phyloP scores from a whole-genome alignment of 2,113 vertebrate genomes.

The Seriola quinqueradiata region DNA sequence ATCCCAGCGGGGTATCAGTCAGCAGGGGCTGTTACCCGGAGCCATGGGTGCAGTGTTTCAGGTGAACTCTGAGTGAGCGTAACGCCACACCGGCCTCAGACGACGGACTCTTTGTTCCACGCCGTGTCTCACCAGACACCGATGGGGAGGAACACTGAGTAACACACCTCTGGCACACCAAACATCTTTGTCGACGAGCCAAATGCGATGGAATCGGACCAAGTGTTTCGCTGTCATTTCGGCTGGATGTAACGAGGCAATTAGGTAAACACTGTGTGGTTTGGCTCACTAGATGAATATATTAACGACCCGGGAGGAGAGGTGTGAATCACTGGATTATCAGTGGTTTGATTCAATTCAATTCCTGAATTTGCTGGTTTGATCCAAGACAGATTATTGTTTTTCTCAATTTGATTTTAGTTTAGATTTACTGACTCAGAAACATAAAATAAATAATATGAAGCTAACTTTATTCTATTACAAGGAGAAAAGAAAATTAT shows the following conservation, averaged over 20 bases:
- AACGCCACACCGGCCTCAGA: constrained; percentile 81
- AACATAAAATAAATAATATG: neutral
- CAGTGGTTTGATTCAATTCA: neutral
- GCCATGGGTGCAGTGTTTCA: constrained; percentile 85
- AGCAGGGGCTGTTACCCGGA: constrained; percentile 77
- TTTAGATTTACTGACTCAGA: neutral
- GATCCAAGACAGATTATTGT: neutral
- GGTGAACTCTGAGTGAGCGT: constrained; percentile 82
- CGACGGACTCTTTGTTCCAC: constrained; percentile 73
- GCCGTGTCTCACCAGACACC: constrained; percentile 70
- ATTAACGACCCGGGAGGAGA: constrained; percentile 17
- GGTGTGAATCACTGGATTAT: constrained; percentile 25
- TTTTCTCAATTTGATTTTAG: neutral
- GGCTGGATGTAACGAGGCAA: constrained; percentile 38
- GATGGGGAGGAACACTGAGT: constrained; percentile 47
- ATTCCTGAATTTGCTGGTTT: neutral
- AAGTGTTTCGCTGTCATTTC: constrained; percentile 28
- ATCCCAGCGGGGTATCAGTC: constrained; percentile 69
- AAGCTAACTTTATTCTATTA: neutral
- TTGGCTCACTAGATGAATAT: constrained; percentile 52
- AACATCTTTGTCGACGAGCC: constrained; percentile 46
- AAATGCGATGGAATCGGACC: constrained; percentile 46
- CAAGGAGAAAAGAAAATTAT: neutral
- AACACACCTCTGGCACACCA: constrained; percentile 53
- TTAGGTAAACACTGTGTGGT: constrained; percentile 58